These are phyloP conservation scores for Tringa solitaria DNA, from an alignment of 2,113 vertebrate genomes.

Conservation along the genomic window DNA sequence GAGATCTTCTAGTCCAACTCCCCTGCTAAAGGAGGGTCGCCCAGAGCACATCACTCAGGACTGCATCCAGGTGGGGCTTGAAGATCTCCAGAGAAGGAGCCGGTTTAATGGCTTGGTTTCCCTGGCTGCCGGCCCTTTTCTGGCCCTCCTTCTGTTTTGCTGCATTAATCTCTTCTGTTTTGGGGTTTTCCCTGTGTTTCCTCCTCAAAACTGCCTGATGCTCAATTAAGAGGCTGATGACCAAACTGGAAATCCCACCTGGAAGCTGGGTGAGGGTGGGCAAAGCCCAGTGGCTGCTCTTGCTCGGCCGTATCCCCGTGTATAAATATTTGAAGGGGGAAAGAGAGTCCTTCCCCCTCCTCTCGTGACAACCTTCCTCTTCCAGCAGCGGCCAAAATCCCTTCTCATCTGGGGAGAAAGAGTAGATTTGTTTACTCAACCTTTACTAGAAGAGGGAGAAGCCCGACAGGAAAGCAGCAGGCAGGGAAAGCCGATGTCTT, in stretches of 20 bases:
- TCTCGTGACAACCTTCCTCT: fast-evolving
- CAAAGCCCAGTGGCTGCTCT: not conserved
- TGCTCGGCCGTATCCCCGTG: not conserved
- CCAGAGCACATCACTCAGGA: too few relatives aligned
- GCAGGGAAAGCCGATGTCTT: not conserved
- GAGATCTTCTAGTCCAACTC: too few relatives aligned
- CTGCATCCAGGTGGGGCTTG: too few relatives aligned
- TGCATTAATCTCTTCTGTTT: not conserved
- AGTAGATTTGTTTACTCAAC: not conserved
- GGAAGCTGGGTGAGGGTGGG: not conserved
- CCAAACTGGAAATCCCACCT: not conserved
- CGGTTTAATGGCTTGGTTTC: not conserved
- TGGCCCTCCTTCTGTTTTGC: not conserved
- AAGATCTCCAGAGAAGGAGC: too few relatives aligned
- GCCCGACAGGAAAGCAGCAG: not conserved
- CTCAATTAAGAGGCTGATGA: not conserved
- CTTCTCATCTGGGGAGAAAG: not conserved
- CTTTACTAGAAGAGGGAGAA: not conserved
- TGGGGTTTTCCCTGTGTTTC: not conserved
- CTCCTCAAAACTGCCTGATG: not conserved
- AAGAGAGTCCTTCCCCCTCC: not conserved
- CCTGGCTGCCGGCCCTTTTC: not conserved
- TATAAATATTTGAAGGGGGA: not conserved
- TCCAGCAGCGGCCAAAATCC: not conserved
- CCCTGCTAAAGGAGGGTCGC: too few relatives aligned